A percentile compares a stretch with the other conserved stretches of the same genome.
Conservation (phyloP, 2,113 vertebrate genomes). For the Patagioenas fasciata region DNA sequence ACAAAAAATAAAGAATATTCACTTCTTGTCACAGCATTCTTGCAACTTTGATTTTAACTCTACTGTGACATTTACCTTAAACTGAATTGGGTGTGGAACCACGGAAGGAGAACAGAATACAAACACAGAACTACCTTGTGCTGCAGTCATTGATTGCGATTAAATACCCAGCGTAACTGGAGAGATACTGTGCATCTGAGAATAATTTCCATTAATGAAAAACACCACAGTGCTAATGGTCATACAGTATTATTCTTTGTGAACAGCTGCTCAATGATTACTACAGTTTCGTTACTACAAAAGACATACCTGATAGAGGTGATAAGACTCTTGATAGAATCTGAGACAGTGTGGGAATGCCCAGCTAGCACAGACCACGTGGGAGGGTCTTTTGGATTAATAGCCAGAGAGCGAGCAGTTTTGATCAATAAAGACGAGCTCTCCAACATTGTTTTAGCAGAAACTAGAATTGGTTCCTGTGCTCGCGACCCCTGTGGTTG, state of each 20-base stretch:
- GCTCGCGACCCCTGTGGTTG: slow-evolving; percentile 87
- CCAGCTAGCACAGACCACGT: slow-evolving; percentile 96
- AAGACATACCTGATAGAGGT: slow-evolving; percentile 92
- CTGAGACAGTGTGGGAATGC: slow-evolving; percentile 95
- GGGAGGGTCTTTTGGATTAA: slow-evolving; percentile 97
- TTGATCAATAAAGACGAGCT: slow-evolving; percentile 92
- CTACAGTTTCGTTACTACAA: not conserved
- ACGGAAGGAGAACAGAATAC: not conserved
- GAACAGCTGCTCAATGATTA: not conserved
- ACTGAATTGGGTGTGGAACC: not conserved
- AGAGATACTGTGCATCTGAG: not conserved
- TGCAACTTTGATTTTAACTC: not conserved
- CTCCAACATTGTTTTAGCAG: slow-evolving; percentile 95
- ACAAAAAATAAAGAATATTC: not conserved
- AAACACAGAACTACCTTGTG: not conserved
- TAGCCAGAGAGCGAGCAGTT: slow-evolving; percentile 91
- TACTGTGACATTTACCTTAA: not conserved
- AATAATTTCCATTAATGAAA: not conserved
- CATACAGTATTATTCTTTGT: not conserved
- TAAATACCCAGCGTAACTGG: not conserved
- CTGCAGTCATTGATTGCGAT: not conserved
- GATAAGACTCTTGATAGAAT: slow-evolving; percentile 98
- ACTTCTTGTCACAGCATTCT: not conserved
- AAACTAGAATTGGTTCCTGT: slow-evolving; percentile 93
- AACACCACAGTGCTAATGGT: not conserved